Percentiles rank a stretch among this genome's conserved stretches.
Evolutionary conservation across 2,113 vertebrate genomes (phyloP).

Genomic region (rabbit (Oryctolagus cuniculus)): DNA sequence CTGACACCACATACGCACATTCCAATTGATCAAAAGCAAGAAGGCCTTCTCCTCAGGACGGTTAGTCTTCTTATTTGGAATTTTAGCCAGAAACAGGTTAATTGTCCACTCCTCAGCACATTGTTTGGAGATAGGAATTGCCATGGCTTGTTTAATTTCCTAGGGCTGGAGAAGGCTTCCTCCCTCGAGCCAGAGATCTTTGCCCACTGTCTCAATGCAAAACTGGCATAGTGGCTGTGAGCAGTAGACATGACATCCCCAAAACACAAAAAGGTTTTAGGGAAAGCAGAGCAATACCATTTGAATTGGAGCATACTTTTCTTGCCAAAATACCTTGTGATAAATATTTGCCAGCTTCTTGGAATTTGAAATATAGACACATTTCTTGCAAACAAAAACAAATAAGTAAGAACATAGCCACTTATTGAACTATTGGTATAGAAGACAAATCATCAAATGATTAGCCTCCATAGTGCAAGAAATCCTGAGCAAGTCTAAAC

Average conservation of each 20-base stretch:
- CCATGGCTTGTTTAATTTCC: not conserved
- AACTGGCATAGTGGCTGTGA: not conserved
- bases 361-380: not conserved
- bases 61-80: not conserved
- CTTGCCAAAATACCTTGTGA: not conserved
- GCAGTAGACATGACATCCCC: not conserved
- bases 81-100: not conserved
- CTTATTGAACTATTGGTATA: conserved; percentile 6
- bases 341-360: conserved; percentile 31
- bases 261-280: conserved; percentile 4
- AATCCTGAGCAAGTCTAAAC: conserved; percentile 24
- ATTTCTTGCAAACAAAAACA: conserved; percentile 9
- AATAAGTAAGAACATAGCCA: not conserved
- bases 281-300: not conserved
- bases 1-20: not conserved
- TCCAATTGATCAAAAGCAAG: not conserved
- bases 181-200: not conserved
- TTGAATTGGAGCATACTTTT: conserved; percentile 21
- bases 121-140: not conserved
- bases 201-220: not conserved
- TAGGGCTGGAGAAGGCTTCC: not conserved
- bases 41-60: not conserved
- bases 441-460: not conserved
- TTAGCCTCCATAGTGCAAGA: not conserved
- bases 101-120: not conserved